Conservation (phyloP, 2,888 invertebrate genomes). For the Dolichopus griseipennis region DNA sequence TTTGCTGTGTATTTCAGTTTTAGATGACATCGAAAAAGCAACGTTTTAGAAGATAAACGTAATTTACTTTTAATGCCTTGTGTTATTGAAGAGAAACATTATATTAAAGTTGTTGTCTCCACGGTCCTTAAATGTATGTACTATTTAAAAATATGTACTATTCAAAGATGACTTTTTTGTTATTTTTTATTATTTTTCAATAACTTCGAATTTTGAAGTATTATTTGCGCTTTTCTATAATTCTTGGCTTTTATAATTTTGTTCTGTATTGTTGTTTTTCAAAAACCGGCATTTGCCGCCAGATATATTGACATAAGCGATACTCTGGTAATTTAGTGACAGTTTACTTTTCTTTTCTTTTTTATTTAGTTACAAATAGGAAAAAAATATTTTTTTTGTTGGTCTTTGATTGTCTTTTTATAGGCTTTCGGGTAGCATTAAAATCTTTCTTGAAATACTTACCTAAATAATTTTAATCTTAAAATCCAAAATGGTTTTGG, state of each 20-base stretch:
- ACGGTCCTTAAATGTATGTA: not conserved
- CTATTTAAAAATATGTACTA: not conserved
- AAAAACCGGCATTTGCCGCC: constrained; percentile 12
- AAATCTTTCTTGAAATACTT: too few relatives aligned
- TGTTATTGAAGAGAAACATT: too few relatives aligned
- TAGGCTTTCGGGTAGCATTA: too few relatives aligned
- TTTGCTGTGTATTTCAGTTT: not conserved
- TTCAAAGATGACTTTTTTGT: not conserved
- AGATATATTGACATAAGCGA: constrained; percentile 15
- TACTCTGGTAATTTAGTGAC: constrained; percentile 21
- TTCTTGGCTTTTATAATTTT: not conserved
- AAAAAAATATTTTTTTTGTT: too few relatives aligned
- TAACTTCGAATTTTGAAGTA: not conserved
- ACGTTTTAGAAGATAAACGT: too few relatives aligned
- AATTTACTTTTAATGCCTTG: too few relatives aligned
- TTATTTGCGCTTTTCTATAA: not conserved
- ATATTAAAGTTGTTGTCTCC: too few relatives aligned
- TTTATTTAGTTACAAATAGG: too few relatives aligned
- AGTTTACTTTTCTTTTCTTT: constrained; percentile 9
- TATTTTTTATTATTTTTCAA: not conserved
- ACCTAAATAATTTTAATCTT: too few relatives aligned
- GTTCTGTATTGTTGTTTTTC: not conserved
- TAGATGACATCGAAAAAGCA: not conserved
- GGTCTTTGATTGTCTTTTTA: too few relatives aligned
- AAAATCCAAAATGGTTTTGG: too few relatives aligned